Evolutionary conservation across 2,113 vertebrate genomes (phyloP), one percentile per base, ranked within the genome.

Genomic region (Carassius carassius): DNA sequence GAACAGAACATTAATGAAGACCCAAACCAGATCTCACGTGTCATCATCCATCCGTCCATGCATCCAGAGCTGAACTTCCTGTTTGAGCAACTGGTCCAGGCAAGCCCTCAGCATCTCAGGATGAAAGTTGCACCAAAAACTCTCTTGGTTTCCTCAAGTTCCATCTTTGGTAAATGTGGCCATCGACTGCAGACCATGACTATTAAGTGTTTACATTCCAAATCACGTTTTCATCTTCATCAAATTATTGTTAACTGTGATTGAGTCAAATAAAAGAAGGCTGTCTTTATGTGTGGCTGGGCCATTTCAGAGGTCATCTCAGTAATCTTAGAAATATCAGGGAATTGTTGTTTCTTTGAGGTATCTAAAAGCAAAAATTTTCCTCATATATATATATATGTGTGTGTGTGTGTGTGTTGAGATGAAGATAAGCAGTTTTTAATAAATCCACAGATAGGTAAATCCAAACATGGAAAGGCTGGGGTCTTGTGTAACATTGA

Each of bases 221-320:
- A 85, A 77, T 86, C 75, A 81, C 85, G 83, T 90, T 77, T 62
- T 87, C 72, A 41, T 81, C 17, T 41, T 72, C 74, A 73, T 88
- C 60, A 75, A 78, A 62, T 56, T 86, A 82, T 85, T 88, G 82
- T 86, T 89, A 84, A 81, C 73, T 88, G 60, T 85, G 83, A 83
- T 80, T 3, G 81, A 81, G 56, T 83, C 11, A 70, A 90, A 90
- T 89, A 88, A 90, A 85, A 72, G 35, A 72, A 83, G 73, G 78
- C 23, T 63, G 23, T 83, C 32, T 67, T 86, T 29, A 67, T 85
- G 49, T 49, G 41, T n/a, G 25, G 17, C 17, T 65, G 25, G 29
- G 14, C 41, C 37, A 32, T 77, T 14, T 51, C 14, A 54, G 51
- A 17, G 14, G 32, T 37, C 35, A 37, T 5, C 49, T 51, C 14